Percentiles rank a stretch among this genome's conserved stretches.
Evolutionary conservation across 2,888 invertebrate species (phyloP).

Genomic region (Diaprepes abbreviatus): DNA sequence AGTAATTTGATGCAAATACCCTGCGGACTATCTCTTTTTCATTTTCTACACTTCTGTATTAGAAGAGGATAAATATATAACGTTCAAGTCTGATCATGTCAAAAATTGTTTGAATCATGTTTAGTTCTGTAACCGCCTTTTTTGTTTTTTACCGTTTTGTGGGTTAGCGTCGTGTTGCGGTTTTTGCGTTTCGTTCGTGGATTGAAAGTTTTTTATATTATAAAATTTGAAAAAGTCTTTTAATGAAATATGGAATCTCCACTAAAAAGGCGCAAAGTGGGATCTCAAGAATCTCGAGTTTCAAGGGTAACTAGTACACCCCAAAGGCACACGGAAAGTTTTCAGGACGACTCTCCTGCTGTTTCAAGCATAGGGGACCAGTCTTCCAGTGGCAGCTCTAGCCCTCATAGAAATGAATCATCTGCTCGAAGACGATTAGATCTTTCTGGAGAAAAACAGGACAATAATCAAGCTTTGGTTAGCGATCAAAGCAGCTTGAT

Average conservation of each 20-base stretch:
- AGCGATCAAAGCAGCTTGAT: neutral
- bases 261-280: conserved; percentile 17
- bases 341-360: neutral
- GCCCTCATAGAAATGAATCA: neutral
- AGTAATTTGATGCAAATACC: too few relatives aligned
- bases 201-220: too few relatives aligned
- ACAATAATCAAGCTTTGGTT: neutral
- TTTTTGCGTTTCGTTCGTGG: too few relatives aligned
- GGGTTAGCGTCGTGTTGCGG: too few relatives aligned
- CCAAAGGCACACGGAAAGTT: neutral
- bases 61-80: too few relatives aligned
- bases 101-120: too few relatives aligned
- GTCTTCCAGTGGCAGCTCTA: neutral
- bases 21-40: too few relatives aligned
- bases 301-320: conserved; percentile 14
- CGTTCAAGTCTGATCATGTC: too few relatives aligned
- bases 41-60: too few relatives aligned
- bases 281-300: conserved; percentile 8
- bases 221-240: too few relatives aligned
- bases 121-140: too few relatives aligned
- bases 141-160: too few relatives aligned
- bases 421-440: neutral
- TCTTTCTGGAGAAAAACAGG: neutral
- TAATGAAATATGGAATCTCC: conserved; percentile 16
- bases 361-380: neutral